Percentiles rank a stretch among this genome's conserved stretches.
These are phyloP conservation scores for Gobio gobio DNA, from an alignment of 2,113 vertebrate genomes.

Conservation along the genomic window DNA sequence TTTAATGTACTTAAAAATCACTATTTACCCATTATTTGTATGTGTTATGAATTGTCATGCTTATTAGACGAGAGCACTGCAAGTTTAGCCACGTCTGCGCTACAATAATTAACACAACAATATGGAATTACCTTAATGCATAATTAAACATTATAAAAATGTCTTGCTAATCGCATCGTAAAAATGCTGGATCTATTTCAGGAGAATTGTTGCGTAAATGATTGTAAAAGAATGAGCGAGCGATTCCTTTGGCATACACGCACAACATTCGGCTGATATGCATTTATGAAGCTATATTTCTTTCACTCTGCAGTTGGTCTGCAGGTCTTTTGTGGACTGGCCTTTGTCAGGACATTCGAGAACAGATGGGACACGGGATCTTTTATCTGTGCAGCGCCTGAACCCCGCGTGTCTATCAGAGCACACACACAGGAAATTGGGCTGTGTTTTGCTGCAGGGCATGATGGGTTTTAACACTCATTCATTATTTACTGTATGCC, in stretches of 20 bases:
- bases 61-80: background rate
- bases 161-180: background rate
- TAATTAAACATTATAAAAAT: background rate
- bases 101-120: background rate
- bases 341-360: background rate
- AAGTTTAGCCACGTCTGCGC: background rate
- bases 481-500: slow-evolving; percentile 38
- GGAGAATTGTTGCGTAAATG: background rate
- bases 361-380: slow-evolving; percentile 17
- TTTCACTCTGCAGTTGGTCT: background rate
- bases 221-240: background rate
- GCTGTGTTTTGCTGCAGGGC: background rate
- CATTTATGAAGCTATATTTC: background rate
- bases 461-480: background rate
- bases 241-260: background rate
- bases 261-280: background rate
- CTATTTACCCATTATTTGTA: background rate
- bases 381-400: background rate
- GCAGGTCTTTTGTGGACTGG: background rate
- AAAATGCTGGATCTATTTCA: background rate
- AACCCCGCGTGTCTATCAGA: background rate
- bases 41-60: background rate
- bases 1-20: background rate
- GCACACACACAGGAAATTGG: background rate
- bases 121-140: background rate